These are phyloP conservation scores for Graphium colonna DNA, from an alignment of 2,888 invertebrate genomes.

Conservation along the genomic window DNA sequence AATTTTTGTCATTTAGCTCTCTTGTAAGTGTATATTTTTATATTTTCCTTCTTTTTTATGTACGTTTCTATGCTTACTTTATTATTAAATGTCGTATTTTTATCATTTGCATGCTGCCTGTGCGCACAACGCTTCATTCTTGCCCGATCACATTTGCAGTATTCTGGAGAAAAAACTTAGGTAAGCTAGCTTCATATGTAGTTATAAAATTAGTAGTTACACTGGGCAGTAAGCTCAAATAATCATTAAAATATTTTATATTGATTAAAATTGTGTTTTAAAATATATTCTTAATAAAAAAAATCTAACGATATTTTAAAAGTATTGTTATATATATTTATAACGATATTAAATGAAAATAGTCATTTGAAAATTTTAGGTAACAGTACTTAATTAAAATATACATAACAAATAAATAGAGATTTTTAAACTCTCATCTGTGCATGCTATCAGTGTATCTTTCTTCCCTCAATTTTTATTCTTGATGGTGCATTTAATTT, in stretches of 20 bases:
- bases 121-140: constrained; percentile 79
- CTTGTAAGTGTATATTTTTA: not conserved
- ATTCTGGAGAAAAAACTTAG: constrained; percentile 92
- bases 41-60: constrained; percentile 4
- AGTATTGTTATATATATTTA: no score
- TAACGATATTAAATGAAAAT: no score
- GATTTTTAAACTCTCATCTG: no score
- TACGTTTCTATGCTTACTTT: constrained; percentile 44
- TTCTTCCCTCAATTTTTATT: not conserved
- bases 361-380: no score
- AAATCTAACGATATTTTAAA: no score
- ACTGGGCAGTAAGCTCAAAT: not conserved
- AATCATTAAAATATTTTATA: not conserved
- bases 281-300: no score
- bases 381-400: no score
- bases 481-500: not conserved
- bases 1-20: constrained; percentile 5
- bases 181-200: constrained; percentile 77
- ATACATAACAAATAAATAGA: no score
- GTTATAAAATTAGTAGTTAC: constrained; percentile 1
- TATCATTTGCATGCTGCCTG: constrained; percentile 80
- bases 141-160: constrained; percentile 81
- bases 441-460: no score
- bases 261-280: no score
- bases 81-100: constrained; percentile 65